These are phyloP conservation scores for Chionis minor DNA, from an alignment of 2,113 vertebrate genomes.

Conservation along the genomic window DNA sequence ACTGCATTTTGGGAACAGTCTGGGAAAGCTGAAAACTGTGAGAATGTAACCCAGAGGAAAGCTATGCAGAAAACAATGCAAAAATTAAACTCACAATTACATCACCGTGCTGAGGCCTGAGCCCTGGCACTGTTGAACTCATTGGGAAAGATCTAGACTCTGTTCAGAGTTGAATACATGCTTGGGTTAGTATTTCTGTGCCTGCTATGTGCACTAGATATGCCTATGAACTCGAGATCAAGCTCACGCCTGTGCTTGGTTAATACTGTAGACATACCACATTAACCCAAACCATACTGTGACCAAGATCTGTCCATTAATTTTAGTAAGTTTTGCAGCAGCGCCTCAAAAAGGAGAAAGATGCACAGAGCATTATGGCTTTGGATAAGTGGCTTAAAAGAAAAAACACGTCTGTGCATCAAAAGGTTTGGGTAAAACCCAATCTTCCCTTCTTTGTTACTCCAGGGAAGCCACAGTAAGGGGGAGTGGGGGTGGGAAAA, in stretches of 20 bases:
- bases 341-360: neutral
- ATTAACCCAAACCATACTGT: neutral
- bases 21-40: neutral
- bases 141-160: neutral
- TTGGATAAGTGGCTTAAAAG: neutral
- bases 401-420: neutral
- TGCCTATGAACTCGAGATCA: neutral
- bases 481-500: neutral
- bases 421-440: neutral
- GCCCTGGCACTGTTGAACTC: neutral
- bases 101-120: neutral
- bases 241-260: neutral
- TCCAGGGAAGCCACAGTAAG: neutral
- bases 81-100: neutral
- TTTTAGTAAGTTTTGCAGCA: neutral
- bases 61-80: neutral
- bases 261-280: neutral
- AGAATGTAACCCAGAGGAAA: neutral
- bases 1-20: neutral
- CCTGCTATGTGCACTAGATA: accelerated
- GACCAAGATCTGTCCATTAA: neutral
- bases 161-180: neutral
- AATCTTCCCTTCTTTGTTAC: neutral
- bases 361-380: neutral
- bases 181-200: neutral